A percentile compares a stretch with the other conserved stretches of the same genome.
These are phyloP conservation scores for Oxyteleia sp. DNA, from an alignment of 2,888 invertebrate species.

Conservation along the genomic window DNA sequence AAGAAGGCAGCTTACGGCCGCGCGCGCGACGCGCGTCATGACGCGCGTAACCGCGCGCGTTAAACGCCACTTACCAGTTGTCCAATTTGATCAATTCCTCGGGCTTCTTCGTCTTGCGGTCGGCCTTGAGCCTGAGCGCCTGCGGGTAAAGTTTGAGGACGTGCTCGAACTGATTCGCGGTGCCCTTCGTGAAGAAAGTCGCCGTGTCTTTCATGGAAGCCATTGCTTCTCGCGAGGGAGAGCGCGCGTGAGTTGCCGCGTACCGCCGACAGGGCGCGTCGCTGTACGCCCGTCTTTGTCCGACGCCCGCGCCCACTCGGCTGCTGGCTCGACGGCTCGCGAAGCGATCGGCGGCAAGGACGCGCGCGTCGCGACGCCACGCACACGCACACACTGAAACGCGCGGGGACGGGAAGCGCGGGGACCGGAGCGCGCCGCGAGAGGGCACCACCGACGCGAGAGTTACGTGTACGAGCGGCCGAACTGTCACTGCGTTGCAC, in stretches of 20 bases:
- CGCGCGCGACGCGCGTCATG: slow-evolving; percentile 31
- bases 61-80: slow-evolving; percentile 93
- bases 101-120: slow-evolving; percentile 96
- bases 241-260: slow-evolving; percentile 80
- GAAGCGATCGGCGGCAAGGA: slow-evolving; percentile 43
- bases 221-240: slow-evolving; percentile 93
- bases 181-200: slow-evolving; percentile 97
- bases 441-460: slow-evolving; percentile 66
- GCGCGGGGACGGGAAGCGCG: background rate
- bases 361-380: slow-evolving; percentile 64
- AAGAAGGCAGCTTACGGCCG: too few species aligned
- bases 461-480: slow-evolving; percentile 1
- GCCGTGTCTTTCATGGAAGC: slow-evolving; percentile 96
- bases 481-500: slow-evolving; percentile 57
- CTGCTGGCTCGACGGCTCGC: too few species aligned
- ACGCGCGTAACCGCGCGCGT: slow-evolving; percentile 22
- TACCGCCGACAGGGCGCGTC: slow-evolving; percentile 80
- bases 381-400: slow-evolving; percentile 22
- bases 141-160: slow-evolving; percentile 97
- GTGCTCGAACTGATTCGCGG: slow-evolving; percentile 95
- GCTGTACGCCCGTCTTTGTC: slow-evolving; percentile 64
- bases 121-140: slow-evolving; percentile 96
- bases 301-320: slow-evolving; percentile 24
- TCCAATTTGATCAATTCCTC: slow-evolving; percentile 98
- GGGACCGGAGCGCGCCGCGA: slow-evolving; percentile 38